These are phyloP conservation scores for Bubalus kerabau DNA, from an alignment of 2,113 vertebrate genomes.

Conservation along the genomic window DNA sequence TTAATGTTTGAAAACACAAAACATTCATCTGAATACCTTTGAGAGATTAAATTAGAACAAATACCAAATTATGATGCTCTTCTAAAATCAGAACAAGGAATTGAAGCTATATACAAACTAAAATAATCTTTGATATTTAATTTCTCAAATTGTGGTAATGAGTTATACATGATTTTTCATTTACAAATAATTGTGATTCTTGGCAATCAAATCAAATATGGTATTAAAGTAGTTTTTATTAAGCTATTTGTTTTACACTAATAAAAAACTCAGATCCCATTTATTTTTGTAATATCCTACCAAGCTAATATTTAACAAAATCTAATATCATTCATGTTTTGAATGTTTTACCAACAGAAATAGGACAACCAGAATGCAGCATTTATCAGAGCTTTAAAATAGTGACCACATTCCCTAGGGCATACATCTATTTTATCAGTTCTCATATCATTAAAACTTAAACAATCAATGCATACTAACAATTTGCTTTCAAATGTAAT, in stretches of 20 bases:
- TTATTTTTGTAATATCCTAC: background rate
- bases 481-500: background rate
- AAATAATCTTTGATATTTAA: background rate
- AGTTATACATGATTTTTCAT: background rate
- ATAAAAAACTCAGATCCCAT: background rate
- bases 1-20: background rate
- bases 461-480: background rate
- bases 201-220: background rate
- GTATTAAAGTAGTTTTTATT: background rate
- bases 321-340: background rate
- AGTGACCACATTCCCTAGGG: background rate
- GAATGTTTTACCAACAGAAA: background rate
- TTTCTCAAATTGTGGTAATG: background rate
- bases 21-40: background rate
- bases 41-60: background rate
- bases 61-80: background rate
- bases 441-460: background rate
- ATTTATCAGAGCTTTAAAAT: background rate
- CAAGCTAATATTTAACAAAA: background rate
- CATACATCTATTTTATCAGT: background rate
- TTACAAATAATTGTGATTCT: background rate
- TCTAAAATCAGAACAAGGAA: background rate
- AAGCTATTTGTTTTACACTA: background rate
- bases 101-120: background rate
- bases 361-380: background rate